Percentiles rank a stretch among this genome's conserved stretches.
phyloP scores from a whole-genome alignment of 2,797 vertebrate species.

The Pelodytes ibericus region DNA sequence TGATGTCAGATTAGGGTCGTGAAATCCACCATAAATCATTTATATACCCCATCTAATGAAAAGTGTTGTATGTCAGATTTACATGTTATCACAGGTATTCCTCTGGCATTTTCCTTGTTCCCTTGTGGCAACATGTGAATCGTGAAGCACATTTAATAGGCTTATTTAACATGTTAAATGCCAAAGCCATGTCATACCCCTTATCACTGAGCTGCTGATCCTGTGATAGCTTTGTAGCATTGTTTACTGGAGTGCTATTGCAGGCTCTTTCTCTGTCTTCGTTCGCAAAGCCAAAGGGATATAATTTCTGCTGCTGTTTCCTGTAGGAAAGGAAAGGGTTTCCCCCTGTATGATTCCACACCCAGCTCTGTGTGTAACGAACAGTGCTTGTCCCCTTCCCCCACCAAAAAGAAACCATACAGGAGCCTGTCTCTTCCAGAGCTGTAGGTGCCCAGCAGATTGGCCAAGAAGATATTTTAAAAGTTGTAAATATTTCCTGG shows the following conservation, averaged over 20 bases:
- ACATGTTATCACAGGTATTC: too few relatives aligned
- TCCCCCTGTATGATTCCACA: slow-evolving; percentile 72
- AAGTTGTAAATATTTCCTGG: too few relatives aligned
- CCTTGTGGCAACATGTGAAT: too few relatives aligned
- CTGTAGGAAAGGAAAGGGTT: slow-evolving; percentile 23
- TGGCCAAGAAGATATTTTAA: too few relatives aligned
- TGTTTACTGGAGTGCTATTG: slow-evolving; percentile 29
- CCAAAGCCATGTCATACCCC: background rate
- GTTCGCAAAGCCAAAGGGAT: background rate
- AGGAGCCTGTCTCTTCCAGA: slow-evolving; percentile 1
- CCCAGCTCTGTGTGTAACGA: slow-evolving; percentile 46
- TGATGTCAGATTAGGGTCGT: too few relatives aligned
- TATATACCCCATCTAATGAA: too few relatives aligned
- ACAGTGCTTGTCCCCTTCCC: slow-evolving; percentile 26
- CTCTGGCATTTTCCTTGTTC: too few relatives aligned
- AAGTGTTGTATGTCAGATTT: too few relatives aligned
- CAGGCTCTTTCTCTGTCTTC: slow-evolving; percentile 16
- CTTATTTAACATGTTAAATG: background rate
- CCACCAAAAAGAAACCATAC: background rate
- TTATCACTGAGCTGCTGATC: background rate
- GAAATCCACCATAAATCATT: too few relatives aligned
- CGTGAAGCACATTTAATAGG: too few relatives aligned
- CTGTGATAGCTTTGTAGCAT: background rate
- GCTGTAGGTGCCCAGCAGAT: background rate
- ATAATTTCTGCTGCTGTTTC: slow-evolving; percentile 3